Evolutionary conservation across 2,888 invertebrate genomes (phyloP).

Genomic region (Cecidostiba fungosa): DNA sequence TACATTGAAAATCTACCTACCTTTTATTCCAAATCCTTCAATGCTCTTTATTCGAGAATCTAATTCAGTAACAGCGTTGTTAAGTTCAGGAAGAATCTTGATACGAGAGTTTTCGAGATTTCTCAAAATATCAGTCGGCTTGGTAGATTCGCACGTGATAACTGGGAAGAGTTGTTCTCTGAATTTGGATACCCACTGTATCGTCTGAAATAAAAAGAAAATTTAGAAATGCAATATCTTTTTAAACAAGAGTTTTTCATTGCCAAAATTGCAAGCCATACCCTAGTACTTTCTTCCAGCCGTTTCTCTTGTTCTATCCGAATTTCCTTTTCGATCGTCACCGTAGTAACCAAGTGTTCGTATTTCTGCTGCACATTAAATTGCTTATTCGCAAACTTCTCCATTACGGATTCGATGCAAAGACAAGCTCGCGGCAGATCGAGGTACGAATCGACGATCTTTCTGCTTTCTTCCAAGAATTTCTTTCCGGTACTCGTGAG

Average conservation of each 20-base stretch:
- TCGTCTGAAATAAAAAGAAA: conserved; percentile 81
- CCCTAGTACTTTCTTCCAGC: conserved; percentile 75
- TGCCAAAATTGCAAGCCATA: conserved; percentile 77
- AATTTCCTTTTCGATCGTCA: conserved; percentile 81
- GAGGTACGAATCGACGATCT: conserved; percentile 86
- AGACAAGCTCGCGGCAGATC: conserved; percentile 85
- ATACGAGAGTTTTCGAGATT: conserved; percentile 83
- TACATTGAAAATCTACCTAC: conserved; percentile 30
- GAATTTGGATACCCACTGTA: conserved; percentile 86
- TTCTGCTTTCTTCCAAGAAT: conserved; percentile 84
- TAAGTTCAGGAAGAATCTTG: conserved; percentile 83
- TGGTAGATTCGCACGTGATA: conserved; percentile 84
- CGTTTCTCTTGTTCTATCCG: conserved; percentile 81
- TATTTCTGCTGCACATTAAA: conserved; percentile 85
- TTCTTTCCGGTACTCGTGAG: conserved; percentile 86
- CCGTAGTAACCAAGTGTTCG: conserved; percentile 87
- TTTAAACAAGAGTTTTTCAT: background rate
- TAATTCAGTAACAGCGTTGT: conserved; percentile 85
- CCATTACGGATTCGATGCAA: conserved; percentile 86
- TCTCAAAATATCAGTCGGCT: conserved; percentile 82
- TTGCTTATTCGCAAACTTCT: conserved; percentile 85
- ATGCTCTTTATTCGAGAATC: conserved; percentile 86
- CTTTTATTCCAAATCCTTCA: conserved; percentile 80
- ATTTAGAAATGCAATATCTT: background rate
- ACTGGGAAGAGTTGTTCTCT: conserved; percentile 89